These are phyloP conservation scores for Pipistrellus kuhlii DNA, from an alignment of 2,797 vertebrate genomes.

Conservation along the genomic window DNA sequence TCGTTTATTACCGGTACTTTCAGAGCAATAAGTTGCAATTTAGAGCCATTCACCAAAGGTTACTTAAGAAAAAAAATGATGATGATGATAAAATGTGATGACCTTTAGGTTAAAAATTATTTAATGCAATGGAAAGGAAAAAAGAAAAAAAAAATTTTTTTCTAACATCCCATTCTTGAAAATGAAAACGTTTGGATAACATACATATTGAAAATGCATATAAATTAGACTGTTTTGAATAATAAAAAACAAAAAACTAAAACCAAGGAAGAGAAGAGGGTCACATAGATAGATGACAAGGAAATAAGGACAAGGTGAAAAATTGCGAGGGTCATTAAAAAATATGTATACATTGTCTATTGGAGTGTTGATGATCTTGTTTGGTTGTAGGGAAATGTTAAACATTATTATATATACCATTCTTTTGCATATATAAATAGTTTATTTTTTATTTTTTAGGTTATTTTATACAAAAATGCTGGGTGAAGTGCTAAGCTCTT, in stretches of 20 bases:
- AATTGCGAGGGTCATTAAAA: neutral
- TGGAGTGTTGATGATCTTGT: neutral
- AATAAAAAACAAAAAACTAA: neutral
- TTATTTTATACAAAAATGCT: conserved; percentile 31
- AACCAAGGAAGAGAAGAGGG: neutral
- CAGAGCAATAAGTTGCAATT: neutral
- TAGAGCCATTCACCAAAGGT: neutral
- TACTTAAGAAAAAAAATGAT: neutral
- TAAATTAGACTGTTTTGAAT: neutral
- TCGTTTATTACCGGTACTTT: neutral
- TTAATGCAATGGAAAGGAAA: neutral
- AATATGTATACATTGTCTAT: neutral
- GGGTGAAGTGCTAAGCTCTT: neutral
- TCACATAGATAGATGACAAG: neutral
- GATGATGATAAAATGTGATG: neutral
- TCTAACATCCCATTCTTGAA: conserved; percentile 14
- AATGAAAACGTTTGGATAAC: neutral
- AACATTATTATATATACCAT: neutral
- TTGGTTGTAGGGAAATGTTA: neutral
- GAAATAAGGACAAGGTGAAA: conserved; percentile 12
- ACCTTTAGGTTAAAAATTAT: neutral
- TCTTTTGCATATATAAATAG: neutral
- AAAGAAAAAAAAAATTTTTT: neutral
- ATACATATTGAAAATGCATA: conserved; percentile 26
- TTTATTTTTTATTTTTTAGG: neutral